Conservation (phyloP, 2,113 vertebrate genomes). For the Morone saxatilis region DNA sequence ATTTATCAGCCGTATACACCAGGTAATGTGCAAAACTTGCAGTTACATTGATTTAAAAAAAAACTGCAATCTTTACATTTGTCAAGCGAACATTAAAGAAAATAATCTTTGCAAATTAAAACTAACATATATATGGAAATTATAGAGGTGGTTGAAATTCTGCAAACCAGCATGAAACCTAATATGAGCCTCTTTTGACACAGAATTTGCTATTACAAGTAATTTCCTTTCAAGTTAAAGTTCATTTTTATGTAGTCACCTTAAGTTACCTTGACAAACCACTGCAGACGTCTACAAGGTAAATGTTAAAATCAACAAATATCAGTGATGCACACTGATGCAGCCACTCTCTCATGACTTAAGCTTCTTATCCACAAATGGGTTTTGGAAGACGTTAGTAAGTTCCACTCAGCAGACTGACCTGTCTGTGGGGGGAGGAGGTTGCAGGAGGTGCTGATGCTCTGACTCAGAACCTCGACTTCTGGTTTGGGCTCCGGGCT, state of each 20-base stretch:
- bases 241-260: too few species aligned
- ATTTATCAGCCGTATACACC: not conserved
- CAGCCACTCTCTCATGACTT: not conserved
- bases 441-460: slow-evolving; percentile 81
- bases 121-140: not conserved
- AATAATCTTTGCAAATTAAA: not conserved
- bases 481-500: slow-evolving; percentile 82
- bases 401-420: slow-evolving; percentile 48
- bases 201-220: not conserved
- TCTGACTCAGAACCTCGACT: slow-evolving; percentile 69
- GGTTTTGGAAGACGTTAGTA: not conserved
- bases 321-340: not conserved
- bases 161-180: not conserved
- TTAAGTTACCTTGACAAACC: not conserved
- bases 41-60: not conserved
- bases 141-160: not conserved
- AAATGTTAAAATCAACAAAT: not conserved
- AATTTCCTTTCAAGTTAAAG: not conserved
- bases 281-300: not conserved
- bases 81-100: not conserved
- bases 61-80: not conserved
- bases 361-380: slow-evolving; percentile 20
- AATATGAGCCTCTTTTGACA: not conserved
- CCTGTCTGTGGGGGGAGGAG: slow-evolving; percentile 74
- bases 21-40: not conserved